Conservation (phyloP, 1,140 invertebrate genomes). For the Carposina sasakii region DNA sequence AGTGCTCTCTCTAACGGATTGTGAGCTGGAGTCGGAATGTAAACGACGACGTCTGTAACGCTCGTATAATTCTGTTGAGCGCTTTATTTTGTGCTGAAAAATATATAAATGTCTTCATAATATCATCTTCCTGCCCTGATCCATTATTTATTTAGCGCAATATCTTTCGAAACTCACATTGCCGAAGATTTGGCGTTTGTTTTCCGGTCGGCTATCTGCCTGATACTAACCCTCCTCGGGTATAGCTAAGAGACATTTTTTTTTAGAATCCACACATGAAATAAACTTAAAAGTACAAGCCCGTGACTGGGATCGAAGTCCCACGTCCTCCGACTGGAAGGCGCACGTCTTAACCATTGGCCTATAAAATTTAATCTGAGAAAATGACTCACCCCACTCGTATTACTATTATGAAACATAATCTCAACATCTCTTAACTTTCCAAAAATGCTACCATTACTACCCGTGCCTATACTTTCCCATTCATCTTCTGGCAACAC, state of each 20-base stretch:
- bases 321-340: no score
- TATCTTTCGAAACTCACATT: no score
- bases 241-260: no score
- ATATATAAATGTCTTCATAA: not conserved
- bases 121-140: no score
- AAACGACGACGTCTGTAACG: slow-evolving; percentile 41
- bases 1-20: slow-evolving; percentile 14
- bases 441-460: slow-evolving; percentile 32
- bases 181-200: no score
- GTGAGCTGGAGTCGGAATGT: slow-evolving; percentile 35
- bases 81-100: slow-evolving; percentile 56
- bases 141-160: no score
- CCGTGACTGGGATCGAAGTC: no score
- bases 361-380: slow-evolving; percentile 1
- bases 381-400: slow-evolving; percentile 33
- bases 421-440: slow-evolving; percentile 63
- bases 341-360: not conserved
- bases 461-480: slow-evolving; percentile 46
- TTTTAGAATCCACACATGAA: no score
- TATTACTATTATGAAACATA: slow-evolving; percentile 48
- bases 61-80: slow-evolving; percentile 46
- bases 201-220: no score
- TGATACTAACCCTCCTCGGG: no score
- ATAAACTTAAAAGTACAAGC: no score
- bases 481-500: slow-evolving; percentile 49